Base-by-base conservation (phyloP, 2,113 vertebrate species). In the Lagenorhynchus albirostris region DNA sequence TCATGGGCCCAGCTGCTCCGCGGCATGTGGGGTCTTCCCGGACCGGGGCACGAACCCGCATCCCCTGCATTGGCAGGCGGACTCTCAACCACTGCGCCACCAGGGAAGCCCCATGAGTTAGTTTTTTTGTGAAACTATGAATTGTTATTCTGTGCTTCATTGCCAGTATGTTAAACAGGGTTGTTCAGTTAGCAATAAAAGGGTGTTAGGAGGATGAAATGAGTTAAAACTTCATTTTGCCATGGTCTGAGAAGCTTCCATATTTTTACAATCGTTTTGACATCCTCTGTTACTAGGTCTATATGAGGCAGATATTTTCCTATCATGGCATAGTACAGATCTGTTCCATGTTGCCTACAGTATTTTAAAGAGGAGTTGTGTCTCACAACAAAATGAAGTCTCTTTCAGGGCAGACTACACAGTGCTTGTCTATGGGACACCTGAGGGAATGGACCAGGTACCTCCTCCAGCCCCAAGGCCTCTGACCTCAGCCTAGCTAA, bases 221-320 rank as follows among this genome's bases (percentile, higher is more conserved):
- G 67, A 79, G 53, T 55, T 91, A 53, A 91, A 91, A 82, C 53
- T 79, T 81, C 11, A 38, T 79, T 94, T 86, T 94, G 25, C 36
- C 36, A 18, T 90, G 25, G 2, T 88, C 55, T 93, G n/a, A 96
- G 76, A 88, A 85, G 47, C 44, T 84, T 95, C 33, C 21, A 17
- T 77, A 60, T 94, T 84, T 90, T 79, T 76, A 41, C 83, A 86
- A 14, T 82, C 70, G 41, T 88, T 83, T 94, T 89, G 55, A 38
- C 20, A 62, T 63, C 26, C 47, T 95, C 58, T 77, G 7, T 63
- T 74, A 20, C 41, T 85, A 0, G 94, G n/a, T 60, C 36, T 36
- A 1, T 94, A n/a, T 74, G 26, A 90, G 63, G 74, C 53, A 82
- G 53, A 70, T 83, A 63, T 89, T 96, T 95, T 89, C 73, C 87